These are phyloP conservation scores for Distichodus sexfasciatus DNA, from an alignment of 2,797 vertebrate species.

Conservation along the genomic window DNA sequence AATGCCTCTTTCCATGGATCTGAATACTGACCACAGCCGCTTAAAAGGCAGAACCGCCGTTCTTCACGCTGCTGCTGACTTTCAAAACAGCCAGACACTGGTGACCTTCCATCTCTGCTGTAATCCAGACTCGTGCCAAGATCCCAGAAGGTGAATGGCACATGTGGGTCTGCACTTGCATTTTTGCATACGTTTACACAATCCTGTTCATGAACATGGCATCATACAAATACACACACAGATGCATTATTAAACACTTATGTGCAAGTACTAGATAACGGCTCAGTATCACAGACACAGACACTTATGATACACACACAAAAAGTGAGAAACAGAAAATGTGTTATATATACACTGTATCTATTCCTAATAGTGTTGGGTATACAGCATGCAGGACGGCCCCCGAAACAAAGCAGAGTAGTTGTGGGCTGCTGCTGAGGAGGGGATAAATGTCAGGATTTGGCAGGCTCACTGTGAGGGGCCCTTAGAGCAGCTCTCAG, in stretches of 20 bases:
- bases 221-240: too few relatives aligned
- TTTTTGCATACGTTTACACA: background rate
- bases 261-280: too few relatives aligned
- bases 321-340: too few relatives aligned
- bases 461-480: conserved; percentile 3
- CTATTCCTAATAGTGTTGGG: background rate
- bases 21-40: conserved; percentile 3
- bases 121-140: background rate
- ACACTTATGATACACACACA: too few relatives aligned
- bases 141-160: background rate
- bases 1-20: background rate
- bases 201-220: too few relatives aligned
- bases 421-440: too few relatives aligned
- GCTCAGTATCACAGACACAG: too few relatives aligned
- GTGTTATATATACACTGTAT: too few relatives aligned
- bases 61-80: background rate
- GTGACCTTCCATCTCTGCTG: background rate
- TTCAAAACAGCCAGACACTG: background rate
- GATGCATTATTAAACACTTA: too few relatives aligned
- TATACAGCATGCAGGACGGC: background rate
- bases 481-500: background rate
- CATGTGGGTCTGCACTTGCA: background rate
- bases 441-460: conserved; percentile 16
- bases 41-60: background rate
- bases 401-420: background rate